Conservation (phyloP, 2,888 invertebrate genomes). For the Lasioglossum zephyrum region DNA sequence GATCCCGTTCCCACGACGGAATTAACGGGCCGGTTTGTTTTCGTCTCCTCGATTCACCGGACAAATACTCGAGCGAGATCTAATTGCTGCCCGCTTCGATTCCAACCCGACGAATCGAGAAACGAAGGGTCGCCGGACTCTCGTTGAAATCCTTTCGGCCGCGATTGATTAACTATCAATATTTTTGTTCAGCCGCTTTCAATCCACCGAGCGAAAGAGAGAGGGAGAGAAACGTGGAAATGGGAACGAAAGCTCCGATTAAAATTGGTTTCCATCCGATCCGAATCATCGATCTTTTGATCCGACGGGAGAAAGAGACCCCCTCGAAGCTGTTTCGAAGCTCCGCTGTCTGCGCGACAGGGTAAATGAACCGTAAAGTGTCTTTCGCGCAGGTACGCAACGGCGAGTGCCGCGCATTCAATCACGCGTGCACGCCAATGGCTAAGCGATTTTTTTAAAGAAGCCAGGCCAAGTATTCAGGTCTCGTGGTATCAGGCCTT, state of each 20-base stretch:
- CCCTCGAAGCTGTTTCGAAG: slow-evolving; percentile 40
- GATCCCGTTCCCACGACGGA: slow-evolving; percentile 22
- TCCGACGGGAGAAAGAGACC: slow-evolving; percentile 8
- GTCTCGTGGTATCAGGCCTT: not conserved
- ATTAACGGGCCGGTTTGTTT: slow-evolving; percentile 31
- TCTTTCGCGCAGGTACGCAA: slow-evolving; percentile 49
- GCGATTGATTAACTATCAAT: slow-evolving; percentile 32
- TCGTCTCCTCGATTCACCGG: slow-evolving; percentile 28
- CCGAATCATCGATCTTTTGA: slow-evolving; percentile 33
- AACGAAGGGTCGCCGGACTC: not conserved
- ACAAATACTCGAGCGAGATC: slow-evolving; percentile 22
- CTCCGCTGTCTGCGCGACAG: slow-evolving; percentile 52
- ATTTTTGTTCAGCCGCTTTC: slow-evolving; percentile 1
- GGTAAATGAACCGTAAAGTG: slow-evolving; percentile 76
- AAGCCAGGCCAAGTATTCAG: not conserved
- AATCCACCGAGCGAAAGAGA: not conserved
- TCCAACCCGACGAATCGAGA: not conserved
- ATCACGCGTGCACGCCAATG: slow-evolving; percentile 29
- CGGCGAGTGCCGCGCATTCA: slow-evolving; percentile 50
- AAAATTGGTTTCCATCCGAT: slow-evolving; percentile 16
- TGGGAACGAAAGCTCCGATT: slow-evolving; percentile 10
- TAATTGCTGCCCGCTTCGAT: slow-evolving; percentile 30
- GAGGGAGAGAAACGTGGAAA: not conserved
- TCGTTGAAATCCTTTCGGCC: slow-evolving; percentile 2
- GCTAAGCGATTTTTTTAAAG: not conserved